These are phyloP conservation scores for Harmothoe impar DNA, from an alignment of 2,888 invertebrate species.

Conservation along the genomic window DNA sequence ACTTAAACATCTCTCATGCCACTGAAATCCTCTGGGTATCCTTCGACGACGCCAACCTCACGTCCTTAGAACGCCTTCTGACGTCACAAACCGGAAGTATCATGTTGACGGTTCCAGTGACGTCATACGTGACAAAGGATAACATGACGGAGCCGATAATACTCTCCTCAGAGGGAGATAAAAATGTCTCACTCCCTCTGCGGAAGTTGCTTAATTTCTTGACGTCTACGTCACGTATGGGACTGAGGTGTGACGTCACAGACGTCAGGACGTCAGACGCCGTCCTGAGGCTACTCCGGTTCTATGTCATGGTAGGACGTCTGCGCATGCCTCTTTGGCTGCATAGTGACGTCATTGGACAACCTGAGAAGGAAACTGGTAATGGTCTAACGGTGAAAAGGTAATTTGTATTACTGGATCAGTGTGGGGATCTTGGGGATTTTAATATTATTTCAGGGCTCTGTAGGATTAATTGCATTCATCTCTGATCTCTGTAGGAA, in stretches of 20 bases:
- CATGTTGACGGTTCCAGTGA: not conserved
- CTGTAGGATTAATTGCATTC: no score
- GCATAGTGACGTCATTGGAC: not conserved
- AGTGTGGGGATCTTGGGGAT: no score
- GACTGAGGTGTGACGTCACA: not conserved
- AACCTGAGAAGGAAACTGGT: not conserved
- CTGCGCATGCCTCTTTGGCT: not conserved
- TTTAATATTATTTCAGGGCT: no score
- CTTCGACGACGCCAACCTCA: not conserved
- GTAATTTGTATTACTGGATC: no score
- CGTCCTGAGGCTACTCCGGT: not conserved
- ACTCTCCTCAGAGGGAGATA: not conserved
- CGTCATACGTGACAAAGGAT: not conserved
- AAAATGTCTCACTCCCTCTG: not conserved
- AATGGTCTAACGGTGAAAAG: no score
- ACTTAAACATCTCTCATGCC: constrained; percentile 19
- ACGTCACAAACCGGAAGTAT: not conserved
- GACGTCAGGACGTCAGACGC: not conserved
- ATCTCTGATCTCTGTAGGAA: no score
- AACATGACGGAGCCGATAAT: constrained; percentile 1
- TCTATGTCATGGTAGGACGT: not conserved
- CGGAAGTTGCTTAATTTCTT: constrained; percentile 1
- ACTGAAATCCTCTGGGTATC: not conserved
- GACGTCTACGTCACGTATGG: not conserved
- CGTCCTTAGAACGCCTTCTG: not conserved